Conservation (phyloP, 2,888 invertebrate species). For the Drosophila infuscata region DNA sequence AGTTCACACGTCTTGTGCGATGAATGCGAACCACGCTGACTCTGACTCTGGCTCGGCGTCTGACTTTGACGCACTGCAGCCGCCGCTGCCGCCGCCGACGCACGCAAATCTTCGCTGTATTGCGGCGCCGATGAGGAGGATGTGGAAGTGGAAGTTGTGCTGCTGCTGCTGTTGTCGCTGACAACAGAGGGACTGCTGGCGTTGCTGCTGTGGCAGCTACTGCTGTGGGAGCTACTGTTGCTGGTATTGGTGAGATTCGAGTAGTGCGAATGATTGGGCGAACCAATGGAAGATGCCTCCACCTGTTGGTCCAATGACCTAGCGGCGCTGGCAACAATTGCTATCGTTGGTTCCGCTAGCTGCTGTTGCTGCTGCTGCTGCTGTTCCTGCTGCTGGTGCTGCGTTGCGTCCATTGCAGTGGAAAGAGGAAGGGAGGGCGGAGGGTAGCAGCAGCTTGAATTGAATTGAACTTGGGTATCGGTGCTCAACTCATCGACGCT, state of each 20-base stretch:
- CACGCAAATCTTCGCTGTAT: conserved; percentile 77
- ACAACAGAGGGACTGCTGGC: conserved; percentile 59
- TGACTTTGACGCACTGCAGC: conserved; percentile 37
- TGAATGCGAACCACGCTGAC: conserved; percentile 57
- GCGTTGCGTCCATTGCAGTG: conserved; percentile 60
- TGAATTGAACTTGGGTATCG: conserved; percentile 5
- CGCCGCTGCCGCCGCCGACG: conserved; percentile 19
- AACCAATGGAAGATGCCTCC: conserved; percentile 50
- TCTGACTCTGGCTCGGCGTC: conserved; percentile 11
- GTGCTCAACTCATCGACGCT: conserved; percentile 74
- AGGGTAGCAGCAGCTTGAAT: conserved; percentile 4
- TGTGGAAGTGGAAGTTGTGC: conserved; percentile 28
- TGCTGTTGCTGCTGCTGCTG: conserved; percentile 14
- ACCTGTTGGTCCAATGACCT: conserved; percentile 76
- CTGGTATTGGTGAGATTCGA: conserved; percentile 78
- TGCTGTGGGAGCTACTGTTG: conserved; percentile 45
- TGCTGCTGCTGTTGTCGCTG: conserved; percentile 57
- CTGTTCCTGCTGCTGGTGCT: conserved; percentile 16
- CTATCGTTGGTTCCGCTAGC: conserved; percentile 10
- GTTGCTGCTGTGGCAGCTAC: conserved; percentile 49
- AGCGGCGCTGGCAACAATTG: conserved; percentile 23
- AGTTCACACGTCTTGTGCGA: conserved; percentile 83
- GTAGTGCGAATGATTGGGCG: conserved; percentile 75
- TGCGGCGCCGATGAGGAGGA: conserved; percentile 79
- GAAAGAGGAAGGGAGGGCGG: not conserved